Percentiles rank a stretch among this genome's conserved stretches.
phyloP scores from a whole-genome alignment of 2,113 vertebrate species.

The Heterochromis multidens region DNA sequence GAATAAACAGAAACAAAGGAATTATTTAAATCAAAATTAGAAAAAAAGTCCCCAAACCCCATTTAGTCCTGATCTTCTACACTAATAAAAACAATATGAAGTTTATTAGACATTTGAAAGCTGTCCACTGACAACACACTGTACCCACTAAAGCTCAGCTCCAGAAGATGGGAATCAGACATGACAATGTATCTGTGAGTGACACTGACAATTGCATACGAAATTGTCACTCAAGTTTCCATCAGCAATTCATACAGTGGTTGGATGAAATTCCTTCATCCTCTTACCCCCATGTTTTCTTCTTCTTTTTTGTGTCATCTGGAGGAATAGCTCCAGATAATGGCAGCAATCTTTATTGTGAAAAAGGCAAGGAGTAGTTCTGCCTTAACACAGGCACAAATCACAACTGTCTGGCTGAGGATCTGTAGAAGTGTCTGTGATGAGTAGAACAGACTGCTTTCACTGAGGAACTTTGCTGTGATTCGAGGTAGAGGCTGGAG shows the following conservation, averaged over 20 bases:
- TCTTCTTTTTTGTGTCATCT: constrained; percentile 43
- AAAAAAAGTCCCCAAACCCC: background rate
- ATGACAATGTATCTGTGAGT: constrained; percentile 58
- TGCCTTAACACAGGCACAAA: constrained; percentile 61
- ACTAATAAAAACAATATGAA: background rate
- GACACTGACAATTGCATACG: constrained; percentile 70
- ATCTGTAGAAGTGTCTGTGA: constrained; percentile 57
- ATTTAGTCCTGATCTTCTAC: background rate
- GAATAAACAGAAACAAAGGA: background rate
- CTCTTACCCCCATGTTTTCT: constrained; percentile 53
- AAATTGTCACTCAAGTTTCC: constrained; percentile 70
- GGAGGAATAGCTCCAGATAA: constrained; percentile 72
- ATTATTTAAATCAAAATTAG: background rate
- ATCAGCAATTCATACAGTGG: constrained; percentile 66
- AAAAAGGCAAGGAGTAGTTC: constrained; percentile 58
- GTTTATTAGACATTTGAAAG: constrained; percentile 13
- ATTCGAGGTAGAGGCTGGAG: constrained; percentile 31
- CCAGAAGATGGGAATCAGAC: constrained; percentile 30
- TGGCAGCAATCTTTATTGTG: constrained; percentile 73
- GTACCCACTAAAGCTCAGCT: constrained; percentile 5
- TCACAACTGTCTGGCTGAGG: constrained; percentile 56
- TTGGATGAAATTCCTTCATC: constrained; percentile 69
- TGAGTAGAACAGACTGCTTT: constrained; percentile 50
- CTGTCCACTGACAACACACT: constrained; percentile 5
- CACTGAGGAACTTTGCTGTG: constrained; percentile 34